Evolutionary conservation across 2,888 invertebrate species (phyloP).

Genomic region (Scaptomyza parva): DNA sequence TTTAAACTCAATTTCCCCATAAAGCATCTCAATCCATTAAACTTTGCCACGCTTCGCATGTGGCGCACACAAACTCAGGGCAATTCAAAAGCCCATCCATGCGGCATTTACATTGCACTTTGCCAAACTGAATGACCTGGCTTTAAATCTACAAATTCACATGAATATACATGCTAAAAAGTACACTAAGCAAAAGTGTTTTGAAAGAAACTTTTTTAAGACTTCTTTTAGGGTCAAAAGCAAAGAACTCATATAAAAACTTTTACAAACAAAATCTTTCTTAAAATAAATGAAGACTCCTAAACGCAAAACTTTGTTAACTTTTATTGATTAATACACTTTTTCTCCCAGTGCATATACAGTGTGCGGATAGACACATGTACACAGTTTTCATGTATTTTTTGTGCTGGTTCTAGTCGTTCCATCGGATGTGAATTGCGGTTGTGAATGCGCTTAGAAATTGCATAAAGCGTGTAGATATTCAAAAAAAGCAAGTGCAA

Average conservation of each 20-base stretch:
- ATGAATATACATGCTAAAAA: slow-evolving; percentile 3
- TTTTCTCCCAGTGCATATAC: slow-evolving; percentile 5
- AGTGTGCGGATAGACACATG: slow-evolving; percentile 9
- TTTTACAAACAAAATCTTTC: too few relatives aligned
- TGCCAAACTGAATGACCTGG: slow-evolving; percentile 37
- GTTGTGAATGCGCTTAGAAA: slow-evolving; percentile 64
- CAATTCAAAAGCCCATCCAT: slow-evolving; percentile 36
- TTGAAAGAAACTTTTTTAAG: neutral
- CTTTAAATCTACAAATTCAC: slow-evolving; percentile 20
- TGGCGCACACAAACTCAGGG: slow-evolving; percentile 30
- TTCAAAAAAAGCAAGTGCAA: slow-evolving; percentile 35
- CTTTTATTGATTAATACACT: neutral
- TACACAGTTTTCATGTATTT: slow-evolving; percentile 8
- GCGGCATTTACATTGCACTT: slow-evolving; percentile 49
- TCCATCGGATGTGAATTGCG: slow-evolving; percentile 52
- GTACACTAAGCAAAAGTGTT: neutral
- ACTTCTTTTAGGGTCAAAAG: neutral
- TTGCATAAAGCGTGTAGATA: slow-evolving; percentile 56
- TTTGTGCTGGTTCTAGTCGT: slow-evolving; percentile 17
- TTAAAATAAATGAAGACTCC: too few relatives aligned
- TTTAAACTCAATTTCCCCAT: slow-evolving; percentile 66
- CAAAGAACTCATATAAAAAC: too few relatives aligned
- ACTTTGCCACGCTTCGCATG: slow-evolving; percentile 43
- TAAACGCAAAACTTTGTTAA: neutral
- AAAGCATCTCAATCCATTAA: slow-evolving; percentile 64